Conservation (phyloP, 2,113 vertebrate species). For the Perccottus glenii region DNA sequence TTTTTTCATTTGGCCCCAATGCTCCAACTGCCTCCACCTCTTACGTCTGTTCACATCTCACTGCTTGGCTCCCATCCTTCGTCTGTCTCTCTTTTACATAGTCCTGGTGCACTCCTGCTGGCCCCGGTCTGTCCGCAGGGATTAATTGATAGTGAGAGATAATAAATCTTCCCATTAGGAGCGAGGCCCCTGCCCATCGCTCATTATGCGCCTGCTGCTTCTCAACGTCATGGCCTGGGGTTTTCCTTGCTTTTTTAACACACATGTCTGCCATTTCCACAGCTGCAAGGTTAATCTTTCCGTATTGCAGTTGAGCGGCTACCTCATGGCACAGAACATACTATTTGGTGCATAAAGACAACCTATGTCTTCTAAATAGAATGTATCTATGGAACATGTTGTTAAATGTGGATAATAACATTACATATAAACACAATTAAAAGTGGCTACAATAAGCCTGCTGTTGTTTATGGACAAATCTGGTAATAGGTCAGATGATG, state of each 20-base stretch:
- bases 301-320: slow-evolving; percentile 41
- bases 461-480: too few relatives aligned
- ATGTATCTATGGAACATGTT: too few relatives aligned
- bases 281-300: slow-evolving; percentile 83
- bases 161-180: slow-evolving; percentile 76
- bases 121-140: slow-evolving; percentile 68
- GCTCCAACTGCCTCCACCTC: slow-evolving; percentile 26
- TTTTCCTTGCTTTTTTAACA: slow-evolving; percentile 64
- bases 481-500: too few relatives aligned
- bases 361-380: too few relatives aligned
- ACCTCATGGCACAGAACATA: slow-evolving; percentile 24
- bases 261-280: slow-evolving; percentile 54
- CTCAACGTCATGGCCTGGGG: slow-evolving; percentile 70
- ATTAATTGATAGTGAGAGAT: slow-evolving; percentile 81
- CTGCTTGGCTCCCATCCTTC: slow-evolving; percentile 25
- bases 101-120: slow-evolving; percentile 59
- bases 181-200: slow-evolving; percentile 73
- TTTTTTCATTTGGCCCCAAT: slow-evolving; percentile 40
- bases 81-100: slow-evolving; percentile 60
- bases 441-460: too few relatives aligned
- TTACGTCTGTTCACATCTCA: slow-evolving; percentile 48
- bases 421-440: too few relatives aligned
- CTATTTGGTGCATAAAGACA: too few relatives aligned
- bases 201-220: slow-evolving; percentile 80
- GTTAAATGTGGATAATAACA: too few relatives aligned